These are phyloP conservation scores for Phytoseiulus persimilis DNA, from an alignment of 2,888 invertebrate genomes.

Conservation along the genomic window DNA sequence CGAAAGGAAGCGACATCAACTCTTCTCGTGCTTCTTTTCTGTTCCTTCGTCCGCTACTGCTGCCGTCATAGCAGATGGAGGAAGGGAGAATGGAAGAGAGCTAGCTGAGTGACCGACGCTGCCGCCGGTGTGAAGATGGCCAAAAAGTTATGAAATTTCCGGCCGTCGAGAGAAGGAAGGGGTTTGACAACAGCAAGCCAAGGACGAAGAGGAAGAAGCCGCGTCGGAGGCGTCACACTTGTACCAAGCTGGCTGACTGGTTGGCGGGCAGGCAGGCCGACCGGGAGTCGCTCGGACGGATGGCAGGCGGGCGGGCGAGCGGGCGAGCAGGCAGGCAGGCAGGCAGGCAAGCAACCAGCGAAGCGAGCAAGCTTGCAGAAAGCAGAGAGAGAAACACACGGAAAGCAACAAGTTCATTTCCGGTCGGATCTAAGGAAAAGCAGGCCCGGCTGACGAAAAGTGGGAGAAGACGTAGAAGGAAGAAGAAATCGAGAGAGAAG, in stretches of 20 bases:
- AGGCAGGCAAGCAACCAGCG: background rate
- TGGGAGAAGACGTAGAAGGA: background rate
- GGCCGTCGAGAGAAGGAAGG: background rate
- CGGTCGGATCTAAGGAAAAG: background rate
- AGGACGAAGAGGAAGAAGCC: background rate
- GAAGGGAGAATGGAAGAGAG: background rate
- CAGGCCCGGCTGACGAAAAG: background rate
- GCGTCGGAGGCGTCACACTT: background rate
- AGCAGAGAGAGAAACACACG: background rate
- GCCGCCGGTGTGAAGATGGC: background rate
- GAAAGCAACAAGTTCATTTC: conserved; percentile 5
- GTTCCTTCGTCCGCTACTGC: background rate
- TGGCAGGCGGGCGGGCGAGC: too few relatives aligned
- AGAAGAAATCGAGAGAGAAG: background rate
- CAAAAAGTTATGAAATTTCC: background rate
- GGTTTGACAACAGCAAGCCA: background rate
- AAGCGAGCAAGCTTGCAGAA: background rate
- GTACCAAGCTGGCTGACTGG: background rate
- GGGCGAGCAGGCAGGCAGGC: background rate
- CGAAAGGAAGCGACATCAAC: background rate
- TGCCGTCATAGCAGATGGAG: background rate
- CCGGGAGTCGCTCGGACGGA: too few relatives aligned
- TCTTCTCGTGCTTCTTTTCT: conserved; percentile 22
- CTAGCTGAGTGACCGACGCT: background rate
- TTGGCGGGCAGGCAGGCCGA: too few relatives aligned